Conservation (phyloP, 2,888 invertebrate genomes). For the Malthinus flaveolus region DNA sequence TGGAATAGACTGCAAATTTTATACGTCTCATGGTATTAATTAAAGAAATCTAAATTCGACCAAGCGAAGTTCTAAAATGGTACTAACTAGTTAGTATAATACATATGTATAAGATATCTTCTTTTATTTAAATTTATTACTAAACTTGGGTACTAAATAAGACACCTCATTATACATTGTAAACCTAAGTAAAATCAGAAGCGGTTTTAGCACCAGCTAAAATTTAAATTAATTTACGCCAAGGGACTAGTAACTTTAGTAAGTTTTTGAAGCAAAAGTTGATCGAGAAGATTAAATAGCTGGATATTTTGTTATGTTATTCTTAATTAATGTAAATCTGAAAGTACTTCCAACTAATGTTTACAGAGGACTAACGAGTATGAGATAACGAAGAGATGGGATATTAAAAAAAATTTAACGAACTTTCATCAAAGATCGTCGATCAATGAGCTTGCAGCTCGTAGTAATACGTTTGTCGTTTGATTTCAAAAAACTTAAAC, state of each 20-base stretch:
- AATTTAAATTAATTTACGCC: slow-evolving; percentile 20
- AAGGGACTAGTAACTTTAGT: slow-evolving; percentile 15
- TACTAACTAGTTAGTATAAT: neutral
- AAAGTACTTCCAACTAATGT: slow-evolving; percentile 7
- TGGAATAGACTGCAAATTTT: too few species aligned
- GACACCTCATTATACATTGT: slow-evolving; percentile 18
- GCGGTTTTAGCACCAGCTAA: slow-evolving; percentile 11
- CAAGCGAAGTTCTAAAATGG: too few species aligned
- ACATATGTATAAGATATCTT: slow-evolving; percentile 7
- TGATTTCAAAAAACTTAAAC: neutral
- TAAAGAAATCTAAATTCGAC: too few species aligned
- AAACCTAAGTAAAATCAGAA: slow-evolving; percentile 13
- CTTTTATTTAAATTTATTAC: slow-evolving; percentile 15
- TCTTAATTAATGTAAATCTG: slow-evolving; percentile 30
- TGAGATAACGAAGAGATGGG: neutral
- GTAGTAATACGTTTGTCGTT: too few species aligned
- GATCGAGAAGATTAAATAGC: slow-evolving; percentile 30
- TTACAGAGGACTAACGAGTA: neutral
- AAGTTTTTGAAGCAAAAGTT: slow-evolving; percentile 19
- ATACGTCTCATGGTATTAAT: too few species aligned
- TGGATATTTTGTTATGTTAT: slow-evolving; percentile 32
- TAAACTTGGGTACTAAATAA: slow-evolving; percentile 14
- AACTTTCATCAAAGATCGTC: too few species aligned
- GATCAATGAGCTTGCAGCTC: too few species aligned
- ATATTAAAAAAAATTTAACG: neutral